These are phyloP conservation scores for Onthophagus taurus DNA, from an alignment of 1,140 invertebrate genomes.

Conservation along the genomic window DNA sequence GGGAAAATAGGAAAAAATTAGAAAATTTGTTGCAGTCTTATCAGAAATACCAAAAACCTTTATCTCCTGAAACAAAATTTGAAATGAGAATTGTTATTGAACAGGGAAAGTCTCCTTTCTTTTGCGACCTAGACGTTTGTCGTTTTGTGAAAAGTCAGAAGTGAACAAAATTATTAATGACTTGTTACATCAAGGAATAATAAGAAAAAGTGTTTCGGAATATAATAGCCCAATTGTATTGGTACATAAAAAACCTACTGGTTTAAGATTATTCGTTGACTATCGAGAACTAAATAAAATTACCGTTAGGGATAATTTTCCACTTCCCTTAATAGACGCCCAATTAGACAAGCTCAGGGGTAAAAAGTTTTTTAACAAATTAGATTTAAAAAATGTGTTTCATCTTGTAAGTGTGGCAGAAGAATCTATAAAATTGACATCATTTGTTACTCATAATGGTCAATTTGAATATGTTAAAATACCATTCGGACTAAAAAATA, in stretches of 20 bases:
- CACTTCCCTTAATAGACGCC: slow-evolving; percentile 28
- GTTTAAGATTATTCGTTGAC: slow-evolving; percentile 25
- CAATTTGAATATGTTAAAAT: slow-evolving; percentile 13
- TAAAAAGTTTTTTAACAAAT: slow-evolving; percentile 8
- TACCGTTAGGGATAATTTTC: slow-evolving; percentile 26
- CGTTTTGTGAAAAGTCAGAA: slow-evolving; percentile 4
- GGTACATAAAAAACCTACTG: slow-evolving; percentile 25
- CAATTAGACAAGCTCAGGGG: slow-evolving; percentile 4
- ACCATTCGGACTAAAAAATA: slow-evolving; percentile 12
- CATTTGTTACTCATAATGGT: slow-evolving; percentile 12
- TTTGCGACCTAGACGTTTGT: slow-evolving; percentile 4
- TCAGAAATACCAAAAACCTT: slow-evolving; percentile 1
- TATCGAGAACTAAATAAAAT: slow-evolving; percentile 27
- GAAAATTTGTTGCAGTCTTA: slow-evolving; percentile 1
- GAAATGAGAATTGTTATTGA: slow-evolving; percentile 10
- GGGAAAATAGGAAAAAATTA: slow-evolving; percentile 3
- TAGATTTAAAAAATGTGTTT: slow-evolving; percentile 13
- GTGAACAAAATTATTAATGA: slow-evolving; percentile 8
- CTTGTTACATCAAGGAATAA: slow-evolving; percentile 13
- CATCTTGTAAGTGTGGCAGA: slow-evolving; percentile 4
- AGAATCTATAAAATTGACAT: slow-evolving; percentile 12
- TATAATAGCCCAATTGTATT: slow-evolving; percentile 26
- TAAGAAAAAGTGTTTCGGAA: slow-evolving; percentile 22
- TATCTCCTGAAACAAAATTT: slow-evolving; percentile 1
- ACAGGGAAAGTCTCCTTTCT: slow-evolving; percentile 6